Conservation (phyloP, 1,140 invertebrate genomes). For the Globodera ellingtonae region DNA sequence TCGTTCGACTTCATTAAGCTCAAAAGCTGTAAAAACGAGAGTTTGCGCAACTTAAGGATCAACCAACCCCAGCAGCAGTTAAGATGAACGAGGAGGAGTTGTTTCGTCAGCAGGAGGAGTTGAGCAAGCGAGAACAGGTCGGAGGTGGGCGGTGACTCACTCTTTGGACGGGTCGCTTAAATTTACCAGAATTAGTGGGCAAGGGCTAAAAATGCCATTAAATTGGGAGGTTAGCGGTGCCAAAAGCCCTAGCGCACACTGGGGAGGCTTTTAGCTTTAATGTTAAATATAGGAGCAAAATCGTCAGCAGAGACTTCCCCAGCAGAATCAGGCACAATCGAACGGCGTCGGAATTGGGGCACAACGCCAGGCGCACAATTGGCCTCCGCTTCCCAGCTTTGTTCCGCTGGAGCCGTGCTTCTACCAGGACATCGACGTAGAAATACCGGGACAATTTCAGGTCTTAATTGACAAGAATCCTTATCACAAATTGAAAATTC, state of each 20-base stretch:
- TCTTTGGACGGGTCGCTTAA: no score
- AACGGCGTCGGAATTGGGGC: conserved; percentile 32
- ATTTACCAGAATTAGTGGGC: not conserved
- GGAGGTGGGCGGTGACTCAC: no score
- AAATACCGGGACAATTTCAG: conserved; percentile 90
- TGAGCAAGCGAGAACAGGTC: conserved; percentile 55
- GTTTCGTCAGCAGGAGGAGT: conserved; percentile 64
- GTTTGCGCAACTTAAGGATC: conserved; percentile 15
- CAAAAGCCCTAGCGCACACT: no score
- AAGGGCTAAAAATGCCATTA: not conserved
- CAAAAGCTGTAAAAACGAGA: not conserved
- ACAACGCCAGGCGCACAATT: conserved; percentile 73
- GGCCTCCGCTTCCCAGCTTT: conserved; percentile 91
- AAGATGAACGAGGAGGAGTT: conserved; percentile 53
- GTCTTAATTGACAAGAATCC: not conserved
- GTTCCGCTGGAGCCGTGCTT: conserved; percentile 92
- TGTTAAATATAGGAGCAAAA: conserved; percentile 41
- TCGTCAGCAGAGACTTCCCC: conserved; percentile 3
- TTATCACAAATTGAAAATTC: not conserved
- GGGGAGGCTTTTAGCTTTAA: not conserved
- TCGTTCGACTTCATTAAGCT: not conserved
- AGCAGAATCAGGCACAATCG: conserved; percentile 53
- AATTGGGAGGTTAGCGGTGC: no score
- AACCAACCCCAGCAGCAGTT: conserved; percentile 29
- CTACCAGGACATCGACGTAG: conserved; percentile 94